Evolutionary conservation across 2,797 vertebrate species (phyloP).

Genomic region (Xenopus petersii): DNA sequence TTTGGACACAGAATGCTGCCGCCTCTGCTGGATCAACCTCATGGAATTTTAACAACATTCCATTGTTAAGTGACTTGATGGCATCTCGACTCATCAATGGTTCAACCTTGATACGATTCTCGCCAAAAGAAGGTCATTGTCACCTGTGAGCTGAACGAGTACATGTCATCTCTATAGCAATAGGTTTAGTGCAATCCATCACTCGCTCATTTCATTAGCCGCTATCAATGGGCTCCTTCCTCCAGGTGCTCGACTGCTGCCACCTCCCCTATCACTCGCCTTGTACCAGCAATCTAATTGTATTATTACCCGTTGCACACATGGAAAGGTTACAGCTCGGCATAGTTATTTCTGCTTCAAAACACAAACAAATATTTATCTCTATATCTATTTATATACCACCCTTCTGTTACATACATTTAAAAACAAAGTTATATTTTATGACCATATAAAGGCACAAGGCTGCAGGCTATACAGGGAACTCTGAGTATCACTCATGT

Average conservation of each 20-base stretch:
- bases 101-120: conserved; percentile 11
- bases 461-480: too few relatives aligned
- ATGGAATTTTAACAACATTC: conserved; percentile 9
- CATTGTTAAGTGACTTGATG: conserved; percentile 5
- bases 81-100: neutral
- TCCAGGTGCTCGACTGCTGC: neutral
- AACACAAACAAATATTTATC: too few relatives aligned
- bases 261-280: neutral
- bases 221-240: neutral
- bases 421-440: too few relatives aligned
- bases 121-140: conserved; percentile 12
- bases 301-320: neutral
- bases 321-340: neutral
- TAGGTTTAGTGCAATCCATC: neutral
- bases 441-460: too few relatives aligned
- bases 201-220: neutral
- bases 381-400: too few relatives aligned
- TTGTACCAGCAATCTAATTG: neutral
- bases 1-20: neutral
- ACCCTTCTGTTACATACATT: too few relatives aligned
- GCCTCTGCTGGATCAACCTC: conserved; percentile 1
- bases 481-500: too few relatives aligned
- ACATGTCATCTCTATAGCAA: neutral
- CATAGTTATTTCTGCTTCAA: too few relatives aligned
- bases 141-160: neutral